Conservation (phyloP, 53 echinoderm and acorn worm genomes). For the Crossaster papposus region DNA sequence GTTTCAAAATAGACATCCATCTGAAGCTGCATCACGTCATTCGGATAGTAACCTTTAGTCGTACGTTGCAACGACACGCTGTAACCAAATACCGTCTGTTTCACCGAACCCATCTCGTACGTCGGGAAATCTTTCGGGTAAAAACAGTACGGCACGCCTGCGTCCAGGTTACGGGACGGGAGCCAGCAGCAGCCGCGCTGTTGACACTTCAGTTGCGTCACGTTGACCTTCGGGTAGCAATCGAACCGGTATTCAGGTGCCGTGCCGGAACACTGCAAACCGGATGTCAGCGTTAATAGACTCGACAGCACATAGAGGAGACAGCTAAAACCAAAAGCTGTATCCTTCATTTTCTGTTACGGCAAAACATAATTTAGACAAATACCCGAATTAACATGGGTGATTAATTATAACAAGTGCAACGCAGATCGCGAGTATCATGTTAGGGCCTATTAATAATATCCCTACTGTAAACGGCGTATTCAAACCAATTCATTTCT, state of each 20-base stretch:
- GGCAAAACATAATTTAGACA: too few species aligned
- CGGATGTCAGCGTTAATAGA: neutral
- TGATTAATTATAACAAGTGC: too few species aligned
- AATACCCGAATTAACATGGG: too few species aligned
- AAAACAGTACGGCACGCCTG: conserved; percentile 81
- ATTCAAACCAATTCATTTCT: too few species aligned
- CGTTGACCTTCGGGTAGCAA: conserved; percentile 72
- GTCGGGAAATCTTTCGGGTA: conserved; percentile 82
- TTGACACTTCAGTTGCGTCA: conserved; percentile 65
- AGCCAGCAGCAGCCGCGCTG: conserved; percentile 87
- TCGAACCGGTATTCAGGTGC: conserved; percentile 66
- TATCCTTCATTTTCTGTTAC: too few species aligned
- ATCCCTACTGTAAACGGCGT: too few species aligned
- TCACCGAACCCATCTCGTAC: conserved; percentile 65
- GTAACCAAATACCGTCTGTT: conserved; percentile 77
- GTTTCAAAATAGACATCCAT: conserved; percentile 87
- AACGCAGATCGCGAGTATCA: too few species aligned
- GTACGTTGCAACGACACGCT: conserved; percentile 72
- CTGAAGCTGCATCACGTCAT: conserved; percentile 78
- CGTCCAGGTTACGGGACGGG: neutral
- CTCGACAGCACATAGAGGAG: conserved; percentile 15
- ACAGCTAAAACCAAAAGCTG: neutral
- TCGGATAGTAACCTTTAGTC: conserved; percentile 77
- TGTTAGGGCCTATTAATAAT: too few species aligned
- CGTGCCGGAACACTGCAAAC: conserved; percentile 31